phyloP scores from a whole-genome alignment of 2,888 invertebrate genomes.

The Arge pagana region DNA sequence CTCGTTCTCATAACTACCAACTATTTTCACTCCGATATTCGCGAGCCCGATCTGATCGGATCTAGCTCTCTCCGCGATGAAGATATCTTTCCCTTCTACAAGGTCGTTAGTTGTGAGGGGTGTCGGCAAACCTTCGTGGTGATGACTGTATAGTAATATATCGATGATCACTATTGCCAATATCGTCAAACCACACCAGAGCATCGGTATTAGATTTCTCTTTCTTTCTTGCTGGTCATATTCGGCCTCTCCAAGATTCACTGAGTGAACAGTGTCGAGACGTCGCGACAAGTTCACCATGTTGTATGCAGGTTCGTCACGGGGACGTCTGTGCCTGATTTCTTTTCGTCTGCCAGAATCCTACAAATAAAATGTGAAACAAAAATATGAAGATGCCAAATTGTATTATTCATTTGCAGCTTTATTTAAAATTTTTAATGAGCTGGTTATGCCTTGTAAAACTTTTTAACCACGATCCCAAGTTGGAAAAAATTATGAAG shows the following conservation, averaged over 20 bases:
- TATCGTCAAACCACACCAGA: constrained; percentile 13
- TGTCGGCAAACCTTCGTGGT: constrained; percentile 4
- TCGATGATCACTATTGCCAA: constrained; percentile 7
- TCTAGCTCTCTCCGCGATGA: constrained; percentile 39
- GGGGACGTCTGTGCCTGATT: constrained; percentile 5
- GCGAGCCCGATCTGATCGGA: constrained; percentile 33
- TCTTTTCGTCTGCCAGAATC: constrained; percentile 14
- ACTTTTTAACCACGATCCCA: too few species aligned
- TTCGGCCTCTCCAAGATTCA: constrained; percentile 3
- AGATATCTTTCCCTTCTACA: constrained; percentile 24
- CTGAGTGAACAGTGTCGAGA: constrained; percentile 7
- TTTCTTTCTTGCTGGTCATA: constrained; percentile 4
- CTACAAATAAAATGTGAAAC: too few species aligned
- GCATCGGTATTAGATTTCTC: constrained; percentile 10
- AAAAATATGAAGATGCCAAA: too few species aligned
- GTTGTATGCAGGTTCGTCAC: constrained; percentile 8
- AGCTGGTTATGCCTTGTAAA: too few species aligned
- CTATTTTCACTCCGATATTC: constrained; percentile 39
- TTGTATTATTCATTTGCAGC: too few species aligned
- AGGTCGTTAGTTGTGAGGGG: constrained; percentile 1
- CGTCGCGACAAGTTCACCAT: constrained; percentile 17
- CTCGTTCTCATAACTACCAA: constrained; percentile 43
- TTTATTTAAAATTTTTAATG: too few species aligned
- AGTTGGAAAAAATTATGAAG: too few species aligned
- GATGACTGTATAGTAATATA: not conserved